Base-by-base conservation (phyloP, 2,888 invertebrate genomes). In the Dione juno region DNA sequence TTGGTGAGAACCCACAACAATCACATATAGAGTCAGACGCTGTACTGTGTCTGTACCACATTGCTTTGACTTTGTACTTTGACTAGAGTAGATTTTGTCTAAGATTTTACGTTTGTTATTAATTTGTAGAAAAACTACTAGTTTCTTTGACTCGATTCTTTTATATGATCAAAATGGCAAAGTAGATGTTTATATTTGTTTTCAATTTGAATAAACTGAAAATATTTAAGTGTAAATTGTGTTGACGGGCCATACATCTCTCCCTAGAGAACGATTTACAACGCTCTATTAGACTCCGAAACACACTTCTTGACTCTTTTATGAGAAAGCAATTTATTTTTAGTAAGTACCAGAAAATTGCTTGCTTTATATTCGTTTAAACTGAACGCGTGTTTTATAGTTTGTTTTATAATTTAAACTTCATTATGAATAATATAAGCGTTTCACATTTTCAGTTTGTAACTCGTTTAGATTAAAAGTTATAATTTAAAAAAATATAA, bases 231-330 rank as follows among this genome's bases (percentile, higher is more conserved):
- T 69, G 63, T 63, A 67, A 67, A 66, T 54, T 45, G 64, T 58
- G 35, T 57, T 64, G 67, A 65, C 67, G 64, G 67, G 37, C 43
- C 72, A 73, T 74, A 67, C 71, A 66, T 71, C 71, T 58, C 63
- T 52, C 67, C 54, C 63, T 21, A 21, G 66, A 54, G 66, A 63
- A 37, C 66, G 69, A 67, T 67, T 72, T 72, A 64, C 66, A 67
- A 63, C 63, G 64, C 63, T 72, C 66, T 54, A 61, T 72, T 72
- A 69, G 53, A 61, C 41, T 63, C 54, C 41, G 41, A 43, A 72
- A 72, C 41, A 57, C 13, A 58, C 45, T 58, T 52, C 66, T 67
- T 64, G 52, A 63, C 70, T 64, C 40, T 70, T 71, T 71, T 67
- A 50, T 41, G 40, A 57, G 45, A 54, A 63, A 66, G 45, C 57